Base-by-base conservation (phyloP, 2,888 invertebrate species). In the Thumatha senex region DNA sequence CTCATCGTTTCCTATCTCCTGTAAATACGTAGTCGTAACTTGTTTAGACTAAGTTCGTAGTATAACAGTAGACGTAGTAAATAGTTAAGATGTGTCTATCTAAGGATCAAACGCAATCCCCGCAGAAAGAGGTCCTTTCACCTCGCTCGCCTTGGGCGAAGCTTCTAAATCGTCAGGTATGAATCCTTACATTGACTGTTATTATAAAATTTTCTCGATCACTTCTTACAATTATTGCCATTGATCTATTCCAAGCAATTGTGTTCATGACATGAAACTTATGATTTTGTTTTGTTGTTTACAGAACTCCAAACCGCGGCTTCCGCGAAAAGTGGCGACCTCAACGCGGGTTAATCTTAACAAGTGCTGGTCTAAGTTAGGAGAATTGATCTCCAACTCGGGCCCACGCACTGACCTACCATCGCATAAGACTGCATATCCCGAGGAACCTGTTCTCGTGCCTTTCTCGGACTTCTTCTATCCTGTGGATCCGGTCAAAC, bases 281-380 rank as follows among this genome's bases (percentile, higher is more conserved):
- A 69, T 60, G 48, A 57, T 58, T 38, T 51, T 67, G 18, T 64
- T 65, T 72, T 75, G 65, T 81, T 76, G 56, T 82, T 92, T 76
- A 58, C 89, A 94, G 94, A 88, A 87, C 72, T 80, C 89, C 56
- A 93, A 92, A 67, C 93, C 93, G 36, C 89, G 89, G 70, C 87
- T 94, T 53, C 92, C 93, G 11, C 85, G 94, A 57, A 92, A 90
- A 67, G 88, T 94, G 72, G 85, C 93, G 41, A 82, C 85, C 63
- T 92, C 93, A 31, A 89, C 93, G 68, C 92, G 92, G 63, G 92
- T 94, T 76, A 94, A 94, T 78, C 86, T 94, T 60, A 94, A 94
- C 82, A 90, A 92, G 78, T 93, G 93, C 79, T 94, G 94, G 94
- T 90, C 92, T 60, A 92, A 92, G 76, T 92, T 94, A 60, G 94